Base-by-base conservation (phyloP, 2,888 invertebrate genomes). In the Catotricha subobsoleta region DNA sequence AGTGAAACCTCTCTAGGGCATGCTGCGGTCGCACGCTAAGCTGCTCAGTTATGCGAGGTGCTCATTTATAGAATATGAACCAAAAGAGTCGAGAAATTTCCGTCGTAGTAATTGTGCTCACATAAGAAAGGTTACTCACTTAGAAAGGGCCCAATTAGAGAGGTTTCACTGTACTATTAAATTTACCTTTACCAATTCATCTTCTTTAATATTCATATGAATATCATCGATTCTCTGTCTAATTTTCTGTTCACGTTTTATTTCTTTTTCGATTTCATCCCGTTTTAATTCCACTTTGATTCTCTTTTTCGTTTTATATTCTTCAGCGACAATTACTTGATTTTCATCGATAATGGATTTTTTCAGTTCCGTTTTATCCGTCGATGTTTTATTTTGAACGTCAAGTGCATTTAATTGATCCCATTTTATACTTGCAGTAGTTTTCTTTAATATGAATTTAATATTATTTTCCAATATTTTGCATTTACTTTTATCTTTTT, bases 371-470 rank as follows among this genome's bases (percentile, higher is more conserved):
- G 13, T 16, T 25, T 10, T 16, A 16, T 36, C 16, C 15, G n/a
- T n/a, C n/a, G 10, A 72, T 66, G 47, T 67, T 65, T 45, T 70
- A 64, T 49, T 77, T 72, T 40, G 71, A 49, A 47, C 64, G 57
- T 47, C 4, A n/a, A n/a, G 3, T 57, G 53, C 72, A 77, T 1
- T 65, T 60, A 30, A 76, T 51, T 10, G 67, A 55, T 45, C 72
- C 72, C 35, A 80, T 56, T 33, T 46, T 49, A 13, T 67, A 65
- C 80, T 80, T 80, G 41, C 64, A 27, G 69, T 67, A 23, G 52
- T 54, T 61, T 87, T 87, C 30, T 62, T 57, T 42, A 86, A 64
- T 55, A 77, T 74, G 52, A 83, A 71, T 13, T 74, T 55, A 16
- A 80, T 72, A 39, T 71, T 62, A 21, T 69, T 68, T 36, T 74